Percentiles rank a stretch among this genome's conserved stretches.
These are phyloP conservation scores for Phthorimaea operculella DNA, from an alignment of 1,140 invertebrate genomes.

Conservation along the genomic window DNA sequence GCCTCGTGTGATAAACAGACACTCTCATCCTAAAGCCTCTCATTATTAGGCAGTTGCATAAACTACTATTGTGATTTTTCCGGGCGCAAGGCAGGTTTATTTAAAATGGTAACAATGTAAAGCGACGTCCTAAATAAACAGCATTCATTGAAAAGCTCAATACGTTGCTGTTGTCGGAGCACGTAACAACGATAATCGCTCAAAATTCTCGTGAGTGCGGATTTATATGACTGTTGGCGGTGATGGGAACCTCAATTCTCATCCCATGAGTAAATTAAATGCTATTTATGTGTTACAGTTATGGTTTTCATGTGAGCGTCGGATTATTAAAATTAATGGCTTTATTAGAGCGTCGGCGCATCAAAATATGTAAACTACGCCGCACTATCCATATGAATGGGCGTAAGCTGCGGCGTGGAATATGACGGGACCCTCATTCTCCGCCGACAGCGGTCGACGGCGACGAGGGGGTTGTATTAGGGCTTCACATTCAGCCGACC, in stretches of 20 bases:
- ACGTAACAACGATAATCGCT: not conserved
- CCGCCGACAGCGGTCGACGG: constrained; percentile 44
- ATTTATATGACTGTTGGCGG: not conserved
- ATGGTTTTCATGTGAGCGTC: constrained; percentile 13
- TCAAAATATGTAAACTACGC: constrained; percentile 47
- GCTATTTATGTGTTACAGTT: constrained; percentile 17
- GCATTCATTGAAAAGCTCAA: not conserved
- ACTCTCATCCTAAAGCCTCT: too few species aligned
- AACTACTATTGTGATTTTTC: not conserved
- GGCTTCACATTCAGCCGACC: constrained; percentile 38
- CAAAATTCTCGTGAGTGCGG: not conserved
- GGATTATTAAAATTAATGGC: constrained; percentile 42
- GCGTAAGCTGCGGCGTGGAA: constrained; percentile 32
- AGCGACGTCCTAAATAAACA: constrained; percentile 4
- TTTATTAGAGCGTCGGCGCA: constrained; percentile 37
- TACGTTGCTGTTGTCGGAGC: not conserved
- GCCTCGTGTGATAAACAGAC: too few species aligned
- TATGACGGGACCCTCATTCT: constrained; percentile 46
- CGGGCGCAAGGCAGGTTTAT: not conserved
- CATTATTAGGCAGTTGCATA: too few species aligned
- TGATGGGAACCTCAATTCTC: constrained; percentile 3
- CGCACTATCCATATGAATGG: constrained; percentile 47
- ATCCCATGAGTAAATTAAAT: constrained; percentile 16
- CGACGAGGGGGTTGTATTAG: constrained; percentile 44
- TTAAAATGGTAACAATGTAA: constrained; percentile 1